phyloP scores from a whole-genome alignment of 2,113 vertebrate species.

The Urocitellus parryii region DNA sequence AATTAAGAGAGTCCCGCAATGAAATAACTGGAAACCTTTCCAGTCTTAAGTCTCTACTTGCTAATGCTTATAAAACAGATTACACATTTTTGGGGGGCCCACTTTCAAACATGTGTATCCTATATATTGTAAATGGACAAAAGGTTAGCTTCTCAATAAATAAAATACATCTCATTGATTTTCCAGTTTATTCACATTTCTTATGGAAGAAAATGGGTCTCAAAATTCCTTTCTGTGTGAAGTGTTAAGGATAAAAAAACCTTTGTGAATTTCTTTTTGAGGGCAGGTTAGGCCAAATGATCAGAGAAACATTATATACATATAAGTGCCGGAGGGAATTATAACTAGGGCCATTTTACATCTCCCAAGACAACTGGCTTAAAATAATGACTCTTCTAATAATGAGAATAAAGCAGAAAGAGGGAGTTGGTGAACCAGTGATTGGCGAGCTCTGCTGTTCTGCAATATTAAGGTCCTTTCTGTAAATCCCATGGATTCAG shows the following conservation, averaged over 20 bases:
- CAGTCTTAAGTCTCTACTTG: background rate
- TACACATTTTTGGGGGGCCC: background rate
- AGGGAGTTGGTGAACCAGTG: background rate
- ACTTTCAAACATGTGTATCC: background rate
- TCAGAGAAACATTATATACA: background rate
- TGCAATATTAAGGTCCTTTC: slow-evolving; percentile 43
- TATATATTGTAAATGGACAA: background rate
- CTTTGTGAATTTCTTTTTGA: slow-evolving; percentile 19
- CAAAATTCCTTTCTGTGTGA: background rate
- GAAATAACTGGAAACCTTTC: background rate
- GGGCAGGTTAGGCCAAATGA: background rate
- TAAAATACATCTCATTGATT: background rate
- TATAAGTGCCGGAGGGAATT: background rate
- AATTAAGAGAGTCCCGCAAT: background rate
- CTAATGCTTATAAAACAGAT: background rate
- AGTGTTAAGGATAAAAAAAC: background rate
- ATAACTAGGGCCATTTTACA: background rate
- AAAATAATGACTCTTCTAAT: slow-evolving; percentile 63
- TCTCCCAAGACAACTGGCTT: slow-evolving; percentile 7
- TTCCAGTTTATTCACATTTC: background rate
- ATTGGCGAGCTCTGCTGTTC: background rate
- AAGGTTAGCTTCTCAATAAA: slow-evolving; percentile 28
- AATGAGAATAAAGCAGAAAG: slow-evolving; percentile 21
- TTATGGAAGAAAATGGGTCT: background rate
- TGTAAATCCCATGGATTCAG: slow-evolving; percentile 42